Conservation (phyloP, 2,797 vertebrate genomes). For the Mionectes olivaceus region DNA sequence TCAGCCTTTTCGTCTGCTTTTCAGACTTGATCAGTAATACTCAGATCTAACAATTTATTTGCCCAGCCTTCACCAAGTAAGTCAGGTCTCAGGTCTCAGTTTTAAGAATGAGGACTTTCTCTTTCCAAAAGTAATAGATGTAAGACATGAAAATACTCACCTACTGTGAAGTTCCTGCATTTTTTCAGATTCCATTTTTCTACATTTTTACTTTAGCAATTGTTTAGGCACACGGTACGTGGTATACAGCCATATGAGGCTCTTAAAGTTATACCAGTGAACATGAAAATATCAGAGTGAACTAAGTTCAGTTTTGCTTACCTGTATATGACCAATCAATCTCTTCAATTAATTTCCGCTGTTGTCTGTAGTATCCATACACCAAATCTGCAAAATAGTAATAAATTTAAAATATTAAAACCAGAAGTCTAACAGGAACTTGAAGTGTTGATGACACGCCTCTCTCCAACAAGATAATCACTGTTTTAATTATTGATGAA, state of each 20-base stretch:
- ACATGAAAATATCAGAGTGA: not conserved
- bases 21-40: not conserved
- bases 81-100: not conserved
- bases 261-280: not conserved
- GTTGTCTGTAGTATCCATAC: constrained; percentile 89
- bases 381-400: constrained; percentile 78
- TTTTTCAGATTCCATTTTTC: not conserved
- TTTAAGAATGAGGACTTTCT: not conserved
- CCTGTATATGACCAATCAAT: constrained; percentile 98
- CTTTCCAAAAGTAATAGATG: not conserved
- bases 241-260: not conserved
- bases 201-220: not conserved
- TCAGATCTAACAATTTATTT: not conserved
- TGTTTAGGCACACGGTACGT: not conserved
- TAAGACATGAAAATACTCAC: not conserved
- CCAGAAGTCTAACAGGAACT: not conserved
- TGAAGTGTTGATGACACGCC: not conserved
- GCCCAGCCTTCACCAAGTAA: not conserved
- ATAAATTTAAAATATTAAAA: constrained; percentile 36
- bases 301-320: constrained; percentile 53
- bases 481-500: not conserved
- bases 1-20: not conserved
- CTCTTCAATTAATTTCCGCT: constrained; percentile 91
- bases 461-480: not conserved
- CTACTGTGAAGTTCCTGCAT: not conserved